These are phyloP conservation scores for Austrofundulus limnaeus DNA, from an alignment of 2,113 vertebrate genomes.

Conservation along the genomic window DNA sequence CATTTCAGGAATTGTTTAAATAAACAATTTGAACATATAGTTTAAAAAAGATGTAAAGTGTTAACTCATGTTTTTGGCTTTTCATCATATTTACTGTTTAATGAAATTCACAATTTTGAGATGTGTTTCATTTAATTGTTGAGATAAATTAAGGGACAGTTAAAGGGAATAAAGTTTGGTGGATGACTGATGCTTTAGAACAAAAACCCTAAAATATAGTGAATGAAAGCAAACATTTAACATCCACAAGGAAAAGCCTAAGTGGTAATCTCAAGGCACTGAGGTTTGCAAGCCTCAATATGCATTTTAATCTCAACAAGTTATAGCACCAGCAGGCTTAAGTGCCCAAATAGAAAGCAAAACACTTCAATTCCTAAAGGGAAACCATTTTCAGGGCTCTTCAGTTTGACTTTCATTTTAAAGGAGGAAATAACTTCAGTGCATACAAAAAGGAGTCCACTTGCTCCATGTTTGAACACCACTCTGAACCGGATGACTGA, in stretches of 20 bases:
- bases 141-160: constrained; percentile 6
- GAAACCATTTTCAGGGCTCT: not conserved
- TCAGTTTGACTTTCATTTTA: not conserved
- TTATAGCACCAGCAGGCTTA: not conserved
- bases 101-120: not conserved
- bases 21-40: too few relatives aligned
- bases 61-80: not conserved
- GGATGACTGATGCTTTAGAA: not conserved
- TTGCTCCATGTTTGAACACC: not conserved
- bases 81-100: not conserved
- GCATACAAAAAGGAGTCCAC: not conserved
- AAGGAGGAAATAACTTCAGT: not conserved
- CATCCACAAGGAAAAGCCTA: not conserved
- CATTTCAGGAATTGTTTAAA: too few relatives aligned
- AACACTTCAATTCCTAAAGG: not conserved
- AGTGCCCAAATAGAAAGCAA: not conserved
- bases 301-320: not conserved
- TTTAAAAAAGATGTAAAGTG: not conserved
- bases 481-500: not conserved
- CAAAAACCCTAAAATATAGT: not conserved
- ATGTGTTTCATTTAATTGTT: not conserved
- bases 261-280: not conserved
- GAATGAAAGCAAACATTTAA: not conserved
- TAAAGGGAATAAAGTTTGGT: not conserved
- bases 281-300: not conserved